Percentiles rank a stretch among this genome's conserved stretches.
Evolutionary conservation across 2,797 vertebrate genomes (phyloP).

Genomic region (Sarcoramphus papa): DNA sequence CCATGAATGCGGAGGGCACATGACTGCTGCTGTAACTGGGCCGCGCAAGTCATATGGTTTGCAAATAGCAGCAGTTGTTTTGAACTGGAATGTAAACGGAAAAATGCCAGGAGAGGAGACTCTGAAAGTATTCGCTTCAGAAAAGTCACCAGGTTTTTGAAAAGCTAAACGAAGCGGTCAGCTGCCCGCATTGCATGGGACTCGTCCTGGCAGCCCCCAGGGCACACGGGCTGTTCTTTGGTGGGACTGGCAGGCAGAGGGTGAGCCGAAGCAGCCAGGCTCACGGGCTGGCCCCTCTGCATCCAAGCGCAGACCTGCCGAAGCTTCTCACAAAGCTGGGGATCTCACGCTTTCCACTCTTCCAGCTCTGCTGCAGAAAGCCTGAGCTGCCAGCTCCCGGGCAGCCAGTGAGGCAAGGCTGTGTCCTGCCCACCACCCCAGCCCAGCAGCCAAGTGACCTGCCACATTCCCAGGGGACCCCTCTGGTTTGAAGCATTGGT

Average conservation of each 20-base stretch:
- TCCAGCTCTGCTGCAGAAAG: neutral
- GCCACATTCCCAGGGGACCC: neutral
- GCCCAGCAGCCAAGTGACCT: neutral
- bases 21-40: neutral
- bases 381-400: neutral
- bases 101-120: neutral
- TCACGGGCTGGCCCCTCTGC: neutral
- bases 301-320: neutral
- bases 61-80: neutral
- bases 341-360: neutral
- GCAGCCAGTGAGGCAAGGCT: rapidly evolving
- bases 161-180: neutral
- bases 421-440: neutral
- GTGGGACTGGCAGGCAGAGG: neutral
- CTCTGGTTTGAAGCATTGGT: neutral
- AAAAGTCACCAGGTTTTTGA: neutral
- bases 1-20: neutral
- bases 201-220: neutral
- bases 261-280: neutral
- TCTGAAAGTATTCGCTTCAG: neutral
- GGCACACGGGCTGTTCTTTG: neutral
- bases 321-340: neutral
- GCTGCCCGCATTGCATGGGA: neutral
- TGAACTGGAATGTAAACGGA: neutral
- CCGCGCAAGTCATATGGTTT: neutral